Evolutionary conservation across 2,888 invertebrate species (phyloP), one percentile per base, ranked within the genome.

Genomic region (Pimpla rufipes): DNA sequence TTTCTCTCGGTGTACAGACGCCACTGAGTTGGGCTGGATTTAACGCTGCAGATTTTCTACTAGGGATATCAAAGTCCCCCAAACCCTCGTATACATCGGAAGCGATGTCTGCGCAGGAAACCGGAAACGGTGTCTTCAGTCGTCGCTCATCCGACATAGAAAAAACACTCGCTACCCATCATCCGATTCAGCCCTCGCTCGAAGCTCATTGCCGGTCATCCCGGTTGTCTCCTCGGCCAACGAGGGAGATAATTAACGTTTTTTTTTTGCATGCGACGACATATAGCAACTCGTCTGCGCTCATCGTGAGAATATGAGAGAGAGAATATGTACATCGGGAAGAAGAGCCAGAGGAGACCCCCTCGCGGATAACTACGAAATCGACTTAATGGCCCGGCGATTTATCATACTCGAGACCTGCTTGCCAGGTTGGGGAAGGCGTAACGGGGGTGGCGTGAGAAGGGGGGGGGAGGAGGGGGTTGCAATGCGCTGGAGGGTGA

Each of bases 191-290:
- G 81, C 67, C 73, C 66, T 21, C 57, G 57, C 59, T 71, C 70
- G 45, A 37, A 55, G 47, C 66, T 45, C 66, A 64, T 73, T 45
- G 66, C 57, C 23, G 70, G 64, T 73, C 74, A 42, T 71, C 83
- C 37, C 52, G 79, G 59, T 67, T 79, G 76, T 79, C 75, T 66
- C 75, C 52, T 57, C 79, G 3, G 42, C 70, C 75, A 45, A 59
- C 57, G 64, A 71, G 66, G n/a, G n/a, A 70, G 71, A 79, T 90
- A 91, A 92, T 92, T 91, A 91, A 91, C 91, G n/a, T n/a, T n/a
- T n/a, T n/a, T n/a, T 91, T 91, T 91, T 91, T 91, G 88, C 88
- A 85, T 81, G 87, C 79, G 77, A 85, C 79, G 81, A 88, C n/a
- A n/a, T 79, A 45, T 52, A 64, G 29, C 13, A 42, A 35, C 40